Base-by-base conservation (phyloP, 2,113 vertebrate species). In the Antigone vipio region DNA sequence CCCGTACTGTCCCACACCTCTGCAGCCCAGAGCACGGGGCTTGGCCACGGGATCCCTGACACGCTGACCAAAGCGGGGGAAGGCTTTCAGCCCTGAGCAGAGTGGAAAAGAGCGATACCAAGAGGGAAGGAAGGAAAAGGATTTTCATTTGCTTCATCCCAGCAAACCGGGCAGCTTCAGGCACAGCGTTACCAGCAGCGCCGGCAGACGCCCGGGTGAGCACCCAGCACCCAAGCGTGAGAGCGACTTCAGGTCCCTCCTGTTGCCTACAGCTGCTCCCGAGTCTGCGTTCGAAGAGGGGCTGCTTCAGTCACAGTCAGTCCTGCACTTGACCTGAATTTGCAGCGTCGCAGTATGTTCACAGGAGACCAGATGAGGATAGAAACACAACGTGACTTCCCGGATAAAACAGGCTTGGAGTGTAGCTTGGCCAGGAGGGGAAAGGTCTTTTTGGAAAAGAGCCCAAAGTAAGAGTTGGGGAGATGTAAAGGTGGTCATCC, bases 21-120 rank as follows among this genome's bases (percentile, higher is more conserved):
- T 10, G 29, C 55, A 64, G 75, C 58, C 47, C 21, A 3, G 40
- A 15, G 42, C 32, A 1, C 63, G 0, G 30, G 17, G n/a, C 4
- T 1, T 4, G 53, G 15, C 40, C 69, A 4, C 0, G 4, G 45
- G n/a, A 20, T 5, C n/a, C 2, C 9, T 0, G 38, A 12, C 52
- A 8, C 45, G 1, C 35, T 1, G 29, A 29, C 17, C 30, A 15
- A 8, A 13, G 42, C 11, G 2, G 5, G 12, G 6, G 13, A 8
- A 53, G 47, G 38, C 27, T 73, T 29, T n/a, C 23, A 1, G 5
- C 12, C 35, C 75, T 12, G 21, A 32, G 29, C 58, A 58, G 74
- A 32, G 89, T 0, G 1, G 40, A 13, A 60, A n/a, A 40, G 58
- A 45, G 53, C 29, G 56, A n/a, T 15, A 8, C 5, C 3, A 42